Evolutionary conservation across 2,113 vertebrate species (phyloP), one percentile per base, ranked within the genome.

Genomic region (Lampris megalopsis): DNA sequence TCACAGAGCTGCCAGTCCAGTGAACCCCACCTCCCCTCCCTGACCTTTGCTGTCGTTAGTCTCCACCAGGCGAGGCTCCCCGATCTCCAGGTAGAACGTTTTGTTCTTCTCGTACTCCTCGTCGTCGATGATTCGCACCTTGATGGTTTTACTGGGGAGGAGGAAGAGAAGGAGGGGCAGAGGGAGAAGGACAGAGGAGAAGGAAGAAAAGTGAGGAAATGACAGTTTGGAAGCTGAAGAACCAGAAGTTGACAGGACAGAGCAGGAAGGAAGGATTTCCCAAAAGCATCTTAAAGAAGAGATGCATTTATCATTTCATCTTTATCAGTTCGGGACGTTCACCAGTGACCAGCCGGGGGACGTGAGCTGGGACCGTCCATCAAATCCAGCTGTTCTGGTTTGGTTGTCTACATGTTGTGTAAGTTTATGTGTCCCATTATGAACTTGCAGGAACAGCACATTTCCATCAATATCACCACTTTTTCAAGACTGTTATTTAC

Each of bases 71-170:
- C 95, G 95, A 82, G 98, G 98, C 79, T 98, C 97, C 91, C 95
- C 96, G 89, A 99, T 96, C 95, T 99, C 98, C 94, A 99, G 84
- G 96, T 97, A 98, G 97, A 99, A 99, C 92, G 95, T 96, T 96
- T 99, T 99, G 97, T 99, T 99, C 97, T 99, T 99, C 95, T 99
- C 98, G 93, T 99, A 99, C 90, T 99, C 98, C 94, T 99, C 98
- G 93, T 99, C 98, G 94, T 99, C 98, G 95, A 99, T 98, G 94
- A 99, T 90, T 96, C 95, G 97, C 96, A 99, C 96, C 94, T 98
- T 97, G 95, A 99, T 94, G 92, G 81, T 97, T 98, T 99, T 99
- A 96, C 98, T 99, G 96, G 94, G 77, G 87, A 77, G 57, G 73
- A 70, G 72, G 81, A 64, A 52, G 57, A 56, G 52, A 69, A 6